Evolutionary conservation across 2,888 invertebrate species (phyloP).

Genomic region (Ferdinandea cuprea): DNA sequence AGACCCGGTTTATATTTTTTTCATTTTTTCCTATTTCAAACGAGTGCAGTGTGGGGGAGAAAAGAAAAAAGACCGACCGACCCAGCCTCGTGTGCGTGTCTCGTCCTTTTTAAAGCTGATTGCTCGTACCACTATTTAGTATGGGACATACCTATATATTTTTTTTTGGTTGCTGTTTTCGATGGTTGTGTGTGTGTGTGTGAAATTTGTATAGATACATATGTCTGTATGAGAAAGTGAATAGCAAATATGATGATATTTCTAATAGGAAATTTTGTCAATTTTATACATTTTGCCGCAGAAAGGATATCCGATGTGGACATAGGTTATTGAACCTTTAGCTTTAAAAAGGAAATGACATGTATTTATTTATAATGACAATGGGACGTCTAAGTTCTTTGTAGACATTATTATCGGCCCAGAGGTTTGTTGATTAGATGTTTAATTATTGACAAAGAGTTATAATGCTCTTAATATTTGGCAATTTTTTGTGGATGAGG

Average conservation of each 20-base stretch:
- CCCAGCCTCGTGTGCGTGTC: neutral
- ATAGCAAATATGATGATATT: neutral
- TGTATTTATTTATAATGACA: too few relatives aligned
- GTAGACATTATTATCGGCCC: too few relatives aligned
- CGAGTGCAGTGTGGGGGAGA: neutral
- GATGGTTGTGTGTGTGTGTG: neutral
- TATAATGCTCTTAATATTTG: too few relatives aligned
- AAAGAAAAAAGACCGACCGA: neutral
- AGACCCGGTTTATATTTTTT: neutral
- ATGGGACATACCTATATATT: too few relatives aligned
- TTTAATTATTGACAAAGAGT: too few relatives aligned
- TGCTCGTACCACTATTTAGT: neutral
- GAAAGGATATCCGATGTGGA: neutral
- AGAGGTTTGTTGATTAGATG: too few relatives aligned
- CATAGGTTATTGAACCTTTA: constrained; percentile 4
- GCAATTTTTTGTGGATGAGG: too few relatives aligned
- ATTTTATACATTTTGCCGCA: neutral
- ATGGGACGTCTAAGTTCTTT: too few relatives aligned
- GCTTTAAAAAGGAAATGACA: neutral
- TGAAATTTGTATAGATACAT: neutral
- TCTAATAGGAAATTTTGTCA: neutral
- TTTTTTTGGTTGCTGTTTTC: neutral
- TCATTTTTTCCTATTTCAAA: neutral
- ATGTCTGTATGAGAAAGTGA: neutral
- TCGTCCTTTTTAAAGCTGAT: too few relatives aligned